Conservation (phyloP, 2,888 invertebrate species). For the Hemistola chrysoprasaria region DNA sequence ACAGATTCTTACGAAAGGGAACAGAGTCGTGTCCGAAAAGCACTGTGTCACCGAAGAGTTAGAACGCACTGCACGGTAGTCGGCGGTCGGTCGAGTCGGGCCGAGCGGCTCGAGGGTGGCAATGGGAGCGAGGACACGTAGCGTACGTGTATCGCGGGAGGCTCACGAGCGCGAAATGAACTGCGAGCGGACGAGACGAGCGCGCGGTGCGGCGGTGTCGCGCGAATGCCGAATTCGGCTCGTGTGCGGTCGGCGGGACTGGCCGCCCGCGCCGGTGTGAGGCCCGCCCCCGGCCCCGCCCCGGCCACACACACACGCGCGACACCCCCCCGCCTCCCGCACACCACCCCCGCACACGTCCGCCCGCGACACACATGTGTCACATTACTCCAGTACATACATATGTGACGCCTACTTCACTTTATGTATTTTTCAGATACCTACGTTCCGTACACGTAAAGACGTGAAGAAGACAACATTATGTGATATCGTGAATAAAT, state of each 20-base stretch:
- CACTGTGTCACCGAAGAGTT: slow-evolving; percentile 53
- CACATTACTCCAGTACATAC: slow-evolving; percentile 68
- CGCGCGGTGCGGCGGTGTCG: slow-evolving; percentile 60
- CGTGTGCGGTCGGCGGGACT: slow-evolving; percentile 58
- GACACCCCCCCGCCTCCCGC: slow-evolving; percentile 45
- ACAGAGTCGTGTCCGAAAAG: slow-evolving; percentile 32
- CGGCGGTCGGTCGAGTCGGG: slow-evolving; percentile 35
- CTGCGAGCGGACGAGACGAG: slow-evolving; percentile 40
- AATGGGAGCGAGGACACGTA: slow-evolving; percentile 40
- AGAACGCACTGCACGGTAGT: slow-evolving; percentile 53
- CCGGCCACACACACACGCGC: slow-evolving; percentile 52
- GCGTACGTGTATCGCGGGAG: slow-evolving; percentile 64
- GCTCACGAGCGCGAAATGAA: slow-evolving; percentile 60
- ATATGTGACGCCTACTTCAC: slow-evolving; percentile 75
- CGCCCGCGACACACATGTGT: slow-evolving; percentile 54
- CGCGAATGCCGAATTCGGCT: slow-evolving; percentile 62
- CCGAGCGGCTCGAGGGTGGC: slow-evolving; percentile 42
- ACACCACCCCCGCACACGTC: slow-evolving; percentile 54
- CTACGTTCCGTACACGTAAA: slow-evolving; percentile 41
- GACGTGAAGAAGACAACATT: slow-evolving; percentile 6
- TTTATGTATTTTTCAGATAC: slow-evolving; percentile 67
- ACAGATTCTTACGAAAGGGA: slow-evolving; percentile 17
- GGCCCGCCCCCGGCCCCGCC: slow-evolving; percentile 68
- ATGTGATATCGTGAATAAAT: no score
- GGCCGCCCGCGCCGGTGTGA: slow-evolving; percentile 51